Conservation (phyloP, 2,113 vertebrate species). For the Reinhardtius hippoglossoides region DNA sequence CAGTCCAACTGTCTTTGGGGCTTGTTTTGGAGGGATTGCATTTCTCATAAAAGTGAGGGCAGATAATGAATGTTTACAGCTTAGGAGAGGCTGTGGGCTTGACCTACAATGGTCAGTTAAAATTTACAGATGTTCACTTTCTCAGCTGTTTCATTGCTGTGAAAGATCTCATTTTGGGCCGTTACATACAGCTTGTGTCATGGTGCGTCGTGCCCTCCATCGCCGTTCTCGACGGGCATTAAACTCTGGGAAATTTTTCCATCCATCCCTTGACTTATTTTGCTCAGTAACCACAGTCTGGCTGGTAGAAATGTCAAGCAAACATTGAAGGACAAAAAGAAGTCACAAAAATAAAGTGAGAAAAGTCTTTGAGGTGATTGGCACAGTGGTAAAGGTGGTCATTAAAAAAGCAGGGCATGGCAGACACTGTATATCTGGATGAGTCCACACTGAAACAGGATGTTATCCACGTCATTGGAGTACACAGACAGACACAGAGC, state of each 20-base stretch:
- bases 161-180: background rate
- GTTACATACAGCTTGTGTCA: background rate
- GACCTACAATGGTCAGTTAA: constrained; percentile 31
- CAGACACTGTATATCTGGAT: constrained; percentile 1
- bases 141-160: background rate
- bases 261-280: background rate
- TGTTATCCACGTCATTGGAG: constrained; percentile 12
- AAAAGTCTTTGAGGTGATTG: background rate
- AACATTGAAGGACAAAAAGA: background rate
- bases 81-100: constrained; percentile 14
- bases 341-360: background rate
- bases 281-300: background rate
- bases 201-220: background rate
- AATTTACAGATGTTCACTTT: constrained; percentile 41
- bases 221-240: background rate
- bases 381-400: constrained; percentile 8
- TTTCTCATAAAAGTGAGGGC: constrained; percentile 14
- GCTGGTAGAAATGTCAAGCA: background rate
- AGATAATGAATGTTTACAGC: constrained; percentile 24
- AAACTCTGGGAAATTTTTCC: constrained; percentile 5
- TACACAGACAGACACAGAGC: constrained; percentile 16
- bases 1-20: background rate
- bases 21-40: constrained; percentile 1
- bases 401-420: constrained; percentile 10
- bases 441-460: constrained; percentile 19